Evolutionary conservation across 2,888 invertebrate genomes (phyloP).

Genomic region (Erynnis tages): DNA sequence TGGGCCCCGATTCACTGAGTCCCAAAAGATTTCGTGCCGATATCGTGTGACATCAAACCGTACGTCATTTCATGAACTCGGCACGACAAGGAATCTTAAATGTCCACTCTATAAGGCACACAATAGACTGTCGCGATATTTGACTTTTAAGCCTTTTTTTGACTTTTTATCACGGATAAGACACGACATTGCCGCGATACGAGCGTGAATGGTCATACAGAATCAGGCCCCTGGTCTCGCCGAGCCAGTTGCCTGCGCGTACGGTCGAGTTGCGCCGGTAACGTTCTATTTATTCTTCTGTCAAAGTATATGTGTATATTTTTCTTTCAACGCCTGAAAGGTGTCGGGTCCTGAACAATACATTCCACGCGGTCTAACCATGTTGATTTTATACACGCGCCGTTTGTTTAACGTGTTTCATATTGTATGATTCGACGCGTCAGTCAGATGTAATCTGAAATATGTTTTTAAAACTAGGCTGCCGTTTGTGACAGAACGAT

Average conservation of each 20-base stretch:
- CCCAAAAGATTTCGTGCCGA: no score
- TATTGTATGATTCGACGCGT: conserved; percentile 35
- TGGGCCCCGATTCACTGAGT: no score
- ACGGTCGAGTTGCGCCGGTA: conserved; percentile 11
- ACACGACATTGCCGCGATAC: no score
- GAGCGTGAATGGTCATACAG: no score
- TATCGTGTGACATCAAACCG: no score
- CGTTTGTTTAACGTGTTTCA: conserved; percentile 30
- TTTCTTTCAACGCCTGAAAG: conserved; percentile 73
- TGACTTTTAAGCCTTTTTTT: no score
- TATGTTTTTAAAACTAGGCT: conserved; percentile 62
- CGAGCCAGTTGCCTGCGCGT: not conserved
- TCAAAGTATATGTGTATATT: conserved; percentile 47
- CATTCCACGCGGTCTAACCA: conserved; percentile 79
- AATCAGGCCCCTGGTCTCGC: no score
- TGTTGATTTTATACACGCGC: conserved; percentile 57
- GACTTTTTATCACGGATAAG: no score
- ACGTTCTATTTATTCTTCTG: conserved; percentile 27
- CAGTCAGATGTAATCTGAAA: conserved; percentile 72
- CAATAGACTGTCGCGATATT: no score
- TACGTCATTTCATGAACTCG: no score
- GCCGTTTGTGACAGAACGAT: conserved; percentile 38
- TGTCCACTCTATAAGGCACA: no score
- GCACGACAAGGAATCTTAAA: no score
- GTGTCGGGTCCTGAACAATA: conserved; percentile 75